Base-by-base conservation (phyloP, 2,797 vertebrate species). In the Tapera naevia region DNA sequence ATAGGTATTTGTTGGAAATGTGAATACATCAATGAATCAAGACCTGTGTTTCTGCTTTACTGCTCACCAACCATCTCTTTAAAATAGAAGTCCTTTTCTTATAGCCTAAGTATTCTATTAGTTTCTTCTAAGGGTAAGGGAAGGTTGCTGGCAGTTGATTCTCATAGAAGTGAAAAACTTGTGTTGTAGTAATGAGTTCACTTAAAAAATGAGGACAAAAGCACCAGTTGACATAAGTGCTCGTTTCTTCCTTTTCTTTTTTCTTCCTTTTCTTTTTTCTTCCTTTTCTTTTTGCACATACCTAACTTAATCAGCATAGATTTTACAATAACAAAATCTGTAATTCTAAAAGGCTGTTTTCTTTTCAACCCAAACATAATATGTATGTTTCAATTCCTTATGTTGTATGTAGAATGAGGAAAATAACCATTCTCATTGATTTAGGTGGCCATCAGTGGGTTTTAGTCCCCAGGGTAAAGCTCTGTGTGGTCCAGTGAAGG, bases 401-500 rank as follows among this genome's bases (percentile, higher is more conserved):
- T 1, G 1, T 73, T 84, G 17, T 61, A 48, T 0, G 1, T 15
- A 89, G 57, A 82, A 76, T 51, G 51, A 91, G 37, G 88, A 61
- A 88, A 93, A 78, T 71, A 50, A 10, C 45, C 83, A 67, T 96
- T 92, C 86, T 90, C 83, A 33, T 88, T 93, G 88, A 85, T 94
- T 96, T 90, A 71, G 80, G 69, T 93, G 86, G 46, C 37, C 88
- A 96, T 94, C 92, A 65, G 74, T 93, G 80, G 88, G 56, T 85
- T 96, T 93, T 90, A 83, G 80, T 94, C 95, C 79, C 95, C 69
- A 25, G 87, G 86, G 95, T 86, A 78, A 73, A 95, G 17, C 83
- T 88, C 95, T 97, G 96, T 96, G 96, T 96, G 95, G 96, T 96
- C 96, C 78, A 74, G 88, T 95, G 93, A 95, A 96, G 94, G 90